Conservation (phyloP, 2,797 vertebrate species). For the Neopelma chrysocephalum region DNA sequence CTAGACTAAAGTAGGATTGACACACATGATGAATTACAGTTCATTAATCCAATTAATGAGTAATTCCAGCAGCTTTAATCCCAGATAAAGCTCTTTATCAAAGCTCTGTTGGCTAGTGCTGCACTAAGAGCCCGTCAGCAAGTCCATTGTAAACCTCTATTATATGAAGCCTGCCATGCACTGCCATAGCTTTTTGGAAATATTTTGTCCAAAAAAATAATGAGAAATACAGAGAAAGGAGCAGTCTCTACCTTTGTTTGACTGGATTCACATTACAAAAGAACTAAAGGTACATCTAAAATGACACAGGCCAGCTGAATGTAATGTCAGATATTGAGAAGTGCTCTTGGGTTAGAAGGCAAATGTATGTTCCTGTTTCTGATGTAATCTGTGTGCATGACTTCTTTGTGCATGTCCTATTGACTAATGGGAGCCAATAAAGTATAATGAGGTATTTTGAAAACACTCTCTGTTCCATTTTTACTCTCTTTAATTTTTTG, state of each 20-base stretch:
- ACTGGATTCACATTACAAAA: background rate
- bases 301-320: background rate
- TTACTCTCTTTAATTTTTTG: background rate
- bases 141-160: constrained; percentile 36
- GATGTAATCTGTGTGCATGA: background rate
- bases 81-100: constrained; percentile 70
- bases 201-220: background rate
- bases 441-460: background rate
- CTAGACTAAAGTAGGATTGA: constrained; percentile 46
- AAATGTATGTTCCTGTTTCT: background rate
- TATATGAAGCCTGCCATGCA: background rate
- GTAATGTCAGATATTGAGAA: background rate
- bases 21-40: constrained; percentile 62
- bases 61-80: constrained; percentile 70
- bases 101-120: constrained; percentile 34
- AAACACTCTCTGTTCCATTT: background rate
- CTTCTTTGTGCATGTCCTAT: background rate
- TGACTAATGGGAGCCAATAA: background rate
- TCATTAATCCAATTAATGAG: constrained; percentile 80
- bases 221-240: background rate
- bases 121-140: constrained; percentile 30
- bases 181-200: background rate
- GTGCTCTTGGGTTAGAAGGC: background rate
- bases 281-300: background rate
- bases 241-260: background rate